phyloP scores from a whole-genome alignment of 1,140 invertebrate genomes.

The Hyles vespertilio region DNA sequence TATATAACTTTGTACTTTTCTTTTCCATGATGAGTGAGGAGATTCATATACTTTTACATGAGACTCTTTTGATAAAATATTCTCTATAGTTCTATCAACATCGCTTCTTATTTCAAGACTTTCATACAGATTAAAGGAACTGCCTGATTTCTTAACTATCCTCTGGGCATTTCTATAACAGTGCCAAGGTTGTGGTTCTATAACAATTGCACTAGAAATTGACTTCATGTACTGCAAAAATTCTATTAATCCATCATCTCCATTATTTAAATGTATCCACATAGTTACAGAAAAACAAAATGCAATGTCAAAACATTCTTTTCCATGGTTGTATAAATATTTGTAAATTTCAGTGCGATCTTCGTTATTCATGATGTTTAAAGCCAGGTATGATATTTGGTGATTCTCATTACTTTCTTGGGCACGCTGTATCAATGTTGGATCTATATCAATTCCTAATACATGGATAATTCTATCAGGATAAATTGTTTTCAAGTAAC shows the following conservation, averaged over 20 bases:
- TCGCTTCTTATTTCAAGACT: constrained; percentile 78
- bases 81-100: constrained; percentile 78
- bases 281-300: constrained; percentile 91
- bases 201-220: constrained; percentile 77
- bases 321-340: constrained; percentile 64
- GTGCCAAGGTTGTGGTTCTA: constrained; percentile 90
- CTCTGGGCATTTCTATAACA: constrained; percentile 85
- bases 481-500: constrained; percentile 73
- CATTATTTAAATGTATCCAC: constrained; percentile 91
- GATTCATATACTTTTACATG: constrained; percentile 78
- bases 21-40: constrained; percentile 79
- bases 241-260: constrained; percentile 80
- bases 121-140: constrained; percentile 78
- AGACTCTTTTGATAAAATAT: constrained; percentile 72
- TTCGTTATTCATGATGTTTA: constrained; percentile 78
- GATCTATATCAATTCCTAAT: constrained; percentile 86
- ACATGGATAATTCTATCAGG: constrained; percentile 70
- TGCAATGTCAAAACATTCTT: constrained; percentile 79
- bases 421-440: constrained; percentile 81
- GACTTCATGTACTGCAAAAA: constrained; percentile 78
- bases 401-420: constrained; percentile 66
- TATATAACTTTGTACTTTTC: constrained; percentile 76
- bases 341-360: constrained; percentile 52
- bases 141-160: constrained; percentile 79
- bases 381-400: constrained; percentile 75